These are phyloP conservation scores for Hydrozoanthus gracilis DNA, from an alignment of 92 coral and sea anemone species.

Conservation along the genomic window DNA sequence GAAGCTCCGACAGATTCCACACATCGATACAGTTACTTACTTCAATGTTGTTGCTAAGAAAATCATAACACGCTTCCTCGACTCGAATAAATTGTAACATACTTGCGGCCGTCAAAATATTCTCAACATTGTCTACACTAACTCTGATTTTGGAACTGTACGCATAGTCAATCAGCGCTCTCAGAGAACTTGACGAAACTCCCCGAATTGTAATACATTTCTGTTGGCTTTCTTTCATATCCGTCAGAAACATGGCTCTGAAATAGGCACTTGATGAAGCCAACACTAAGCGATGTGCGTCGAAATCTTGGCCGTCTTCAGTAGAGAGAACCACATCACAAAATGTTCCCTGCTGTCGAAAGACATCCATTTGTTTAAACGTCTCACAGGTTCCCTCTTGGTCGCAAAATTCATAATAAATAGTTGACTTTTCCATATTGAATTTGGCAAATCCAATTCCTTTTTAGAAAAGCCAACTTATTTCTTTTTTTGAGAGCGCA, in stretches of 20 bases:
- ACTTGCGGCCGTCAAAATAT: constrained; percentile 82
- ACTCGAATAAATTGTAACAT: constrained; percentile 88
- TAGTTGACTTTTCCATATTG: constrained; percentile 67
- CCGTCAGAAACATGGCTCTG: constrained; percentile 96
- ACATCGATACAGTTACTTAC: constrained; percentile 85
- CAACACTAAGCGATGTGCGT: constrained; percentile 87
- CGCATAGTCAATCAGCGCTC: constrained; percentile 79
- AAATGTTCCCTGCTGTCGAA: constrained; percentile 82
- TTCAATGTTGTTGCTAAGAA: constrained; percentile 80
- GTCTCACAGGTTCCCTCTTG: constrained; percentile 70
- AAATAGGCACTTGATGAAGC: constrained; percentile 95
- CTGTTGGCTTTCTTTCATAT: constrained; percentile 95
- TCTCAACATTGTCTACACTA: constrained; percentile 75
- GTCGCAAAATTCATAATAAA: constrained; percentile 81
- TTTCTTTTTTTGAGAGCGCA: background rate
- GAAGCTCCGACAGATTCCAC: constrained; percentile 94
- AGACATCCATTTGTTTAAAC: constrained; percentile 77
- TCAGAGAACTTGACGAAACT: constrained; percentile 76
- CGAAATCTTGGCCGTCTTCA: constrained; percentile 83
- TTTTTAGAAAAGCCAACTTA: background rate
- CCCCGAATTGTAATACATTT: constrained; percentile 74
- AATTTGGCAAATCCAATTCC: background rate
- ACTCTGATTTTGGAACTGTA: constrained; percentile 76
- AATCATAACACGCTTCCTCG: constrained; percentile 94
- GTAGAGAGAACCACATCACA: constrained; percentile 87